Base-by-base conservation (phyloP, 2,797 vertebrate genomes). In the Dermochelys coriacea region DNA sequence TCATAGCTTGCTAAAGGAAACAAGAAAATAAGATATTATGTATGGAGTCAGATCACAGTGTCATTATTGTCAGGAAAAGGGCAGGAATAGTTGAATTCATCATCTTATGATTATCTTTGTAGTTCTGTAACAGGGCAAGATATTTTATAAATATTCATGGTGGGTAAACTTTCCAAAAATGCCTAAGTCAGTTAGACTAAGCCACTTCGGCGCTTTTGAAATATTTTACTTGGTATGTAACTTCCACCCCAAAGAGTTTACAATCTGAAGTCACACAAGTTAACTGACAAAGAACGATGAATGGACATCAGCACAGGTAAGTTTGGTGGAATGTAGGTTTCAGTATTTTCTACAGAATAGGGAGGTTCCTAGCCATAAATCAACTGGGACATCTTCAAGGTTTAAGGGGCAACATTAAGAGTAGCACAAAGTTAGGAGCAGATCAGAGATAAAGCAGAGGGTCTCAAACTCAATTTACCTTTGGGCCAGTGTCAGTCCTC, bases 1-100 rank as follows among this genome's bases (percentile, higher is more conserved):
- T 99, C 98, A 1, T 99, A 99, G 80, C 98, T 98, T 74, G 98
- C 99, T 99, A 95, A 29, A 47, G 41, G 47, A 52, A 27, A 14
- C 54, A 21, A 81, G 50, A 52, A 64, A 74, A 27, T 7, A 80
- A 79, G 21, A 34, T 25, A 41, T 31, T 47, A 50, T 3, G 3
- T 50, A 91, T 87, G 23, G 8, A 82, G 41, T 12, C 75, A 84
- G 54, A 31, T 4, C 18, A 19, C 7, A 25, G 51, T 64, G 54
- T 51, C 27, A 50, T 51, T 29, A 59, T 61, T 54, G 52, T 12
- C n/a, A 80, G 29, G 57, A 57, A 25, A 64, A 75, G 23, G 54
- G 54, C 21, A 23, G 21, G 54, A 23, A 54, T 54, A 23, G 52
- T 23, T 54, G 21, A 25, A 54, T 54, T 25, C 29, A 85, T 41